phyloP scores from a whole-genome alignment of 2,113 vertebrate genomes.

The Pollimyrus isidori region DNA sequence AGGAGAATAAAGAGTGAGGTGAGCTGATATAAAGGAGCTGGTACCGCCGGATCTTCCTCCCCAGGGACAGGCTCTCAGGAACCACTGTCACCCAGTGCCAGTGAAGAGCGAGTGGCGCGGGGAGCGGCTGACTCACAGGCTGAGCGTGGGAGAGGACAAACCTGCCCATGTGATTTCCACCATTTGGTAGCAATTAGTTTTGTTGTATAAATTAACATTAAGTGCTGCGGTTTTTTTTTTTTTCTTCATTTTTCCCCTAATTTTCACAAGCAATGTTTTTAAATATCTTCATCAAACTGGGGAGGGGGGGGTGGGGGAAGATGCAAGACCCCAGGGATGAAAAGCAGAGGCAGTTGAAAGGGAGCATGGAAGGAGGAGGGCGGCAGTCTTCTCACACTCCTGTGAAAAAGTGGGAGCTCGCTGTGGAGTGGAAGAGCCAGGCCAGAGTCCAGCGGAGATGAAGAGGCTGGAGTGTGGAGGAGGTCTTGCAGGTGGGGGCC shows the following conservation, averaged over 20 bases:
- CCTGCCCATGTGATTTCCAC: conserved; percentile 89
- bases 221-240: conserved; percentile 59
- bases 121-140: conserved; percentile 69
- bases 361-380: background rate
- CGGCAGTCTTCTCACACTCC: background rate
- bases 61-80: background rate
- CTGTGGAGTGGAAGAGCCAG: background rate
- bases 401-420: background rate
- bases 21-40: background rate
- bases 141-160: conserved; percentile 78
- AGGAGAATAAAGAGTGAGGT: background rate
- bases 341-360: conserved; percentile 36
- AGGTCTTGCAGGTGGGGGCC: background rate
- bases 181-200: conserved; percentile 97
- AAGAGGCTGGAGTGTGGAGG: background rate
- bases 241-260: background rate
- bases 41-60: background rate
- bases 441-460: background rate
- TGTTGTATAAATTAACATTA: conserved; percentile 99
- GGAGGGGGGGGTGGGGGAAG: conserved; percentile 13
- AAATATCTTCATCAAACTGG: conserved; percentile 54
- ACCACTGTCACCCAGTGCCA: conserved; percentile 49
- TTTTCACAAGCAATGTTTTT: conserved; percentile 83
- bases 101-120: conserved; percentile 57
- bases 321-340: conserved; percentile 25